These are phyloP conservation scores for Danio rerio DNA, from an alignment of 2,113 vertebrate genomes.

Conservation along the genomic window DNA sequence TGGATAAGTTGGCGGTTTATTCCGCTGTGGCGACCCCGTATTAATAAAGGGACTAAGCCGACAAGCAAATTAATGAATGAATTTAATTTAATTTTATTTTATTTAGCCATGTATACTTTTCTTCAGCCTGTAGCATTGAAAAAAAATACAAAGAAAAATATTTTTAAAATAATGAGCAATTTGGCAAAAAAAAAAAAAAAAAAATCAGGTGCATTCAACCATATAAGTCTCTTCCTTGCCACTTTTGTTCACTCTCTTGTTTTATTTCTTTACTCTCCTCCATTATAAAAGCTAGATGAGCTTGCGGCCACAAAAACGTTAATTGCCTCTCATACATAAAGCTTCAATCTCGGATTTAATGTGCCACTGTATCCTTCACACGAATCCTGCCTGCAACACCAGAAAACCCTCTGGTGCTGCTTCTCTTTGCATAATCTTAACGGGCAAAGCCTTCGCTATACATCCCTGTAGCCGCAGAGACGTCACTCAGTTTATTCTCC, in stretches of 20 bases:
- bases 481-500: constrained; percentile 22
- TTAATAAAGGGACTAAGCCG: no score
- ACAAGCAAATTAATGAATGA: no score
- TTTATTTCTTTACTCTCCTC: constrained; percentile 23
- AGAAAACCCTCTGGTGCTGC: constrained; percentile 20
- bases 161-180: no score
- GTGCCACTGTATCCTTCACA: neutral
- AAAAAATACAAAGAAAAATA: neutral
- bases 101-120: neutral
- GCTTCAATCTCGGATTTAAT: constrained; percentile 54
- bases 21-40: no score
- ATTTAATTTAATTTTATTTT: no score
- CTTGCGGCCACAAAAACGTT: constrained; percentile 42
- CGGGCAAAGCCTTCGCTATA: constrained; percentile 7
- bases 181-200: neutral
- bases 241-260: constrained; percentile 43
- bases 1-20: no score
- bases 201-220: neutral
- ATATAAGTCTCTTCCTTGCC: constrained; percentile 28
- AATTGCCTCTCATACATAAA: constrained; percentile 53
- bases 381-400: neutral
- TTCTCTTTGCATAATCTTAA: constrained; percentile 28
- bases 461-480: neutral
- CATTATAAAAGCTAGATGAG: neutral
- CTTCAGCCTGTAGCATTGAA: neutral